Evolutionary conservation across 2,888 invertebrate species (phyloP).

Genomic region (Drosophila peninsularis): DNA sequence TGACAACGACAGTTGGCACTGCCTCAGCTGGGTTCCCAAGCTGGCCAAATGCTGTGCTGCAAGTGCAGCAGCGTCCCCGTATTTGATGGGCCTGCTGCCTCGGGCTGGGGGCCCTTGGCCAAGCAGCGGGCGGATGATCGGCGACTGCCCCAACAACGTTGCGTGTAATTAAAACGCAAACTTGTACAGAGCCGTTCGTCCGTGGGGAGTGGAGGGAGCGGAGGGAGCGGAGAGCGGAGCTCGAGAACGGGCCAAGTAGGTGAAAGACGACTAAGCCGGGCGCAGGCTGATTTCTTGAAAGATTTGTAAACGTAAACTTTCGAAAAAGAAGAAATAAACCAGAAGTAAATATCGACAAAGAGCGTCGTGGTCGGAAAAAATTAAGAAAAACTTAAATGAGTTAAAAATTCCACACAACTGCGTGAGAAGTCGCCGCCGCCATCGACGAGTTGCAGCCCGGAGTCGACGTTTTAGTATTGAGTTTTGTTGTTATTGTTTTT

Average conservation of each 20-base stretch:
- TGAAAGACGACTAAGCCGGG: conserved; percentile 64
- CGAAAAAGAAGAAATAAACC: conserved; percentile 72
- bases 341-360: conserved; percentile 77
- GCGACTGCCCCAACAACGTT: conserved; percentile 60
- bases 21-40: conserved; percentile 35
- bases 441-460: conserved; percentile 22
- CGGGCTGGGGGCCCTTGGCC: conserved; percentile 37
- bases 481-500: conserved; percentile 17
- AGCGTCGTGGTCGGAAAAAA: conserved; percentile 62
- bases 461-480: conserved; percentile 34
- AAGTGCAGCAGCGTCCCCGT: conserved; percentile 54
- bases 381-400: conserved; percentile 79
- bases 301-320: conserved; percentile 79
- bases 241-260: conserved; percentile 51
- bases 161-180: conserved; percentile 80
- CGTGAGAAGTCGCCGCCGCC: conserved; percentile 74
- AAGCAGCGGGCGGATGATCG: conserved; percentile 46
- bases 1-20: conserved; percentile 62
- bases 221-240: conserved; percentile 2
- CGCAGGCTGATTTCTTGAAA: conserved; percentile 73
- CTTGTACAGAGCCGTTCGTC: conserved; percentile 40
- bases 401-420: conserved; percentile 79
- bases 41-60: conserved; percentile 40
- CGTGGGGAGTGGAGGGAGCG: background rate
- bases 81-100: conserved; percentile 46